phyloP scores from a whole-genome alignment of 2,888 invertebrate genomes.

The Eremobia ochroleuca region DNA sequence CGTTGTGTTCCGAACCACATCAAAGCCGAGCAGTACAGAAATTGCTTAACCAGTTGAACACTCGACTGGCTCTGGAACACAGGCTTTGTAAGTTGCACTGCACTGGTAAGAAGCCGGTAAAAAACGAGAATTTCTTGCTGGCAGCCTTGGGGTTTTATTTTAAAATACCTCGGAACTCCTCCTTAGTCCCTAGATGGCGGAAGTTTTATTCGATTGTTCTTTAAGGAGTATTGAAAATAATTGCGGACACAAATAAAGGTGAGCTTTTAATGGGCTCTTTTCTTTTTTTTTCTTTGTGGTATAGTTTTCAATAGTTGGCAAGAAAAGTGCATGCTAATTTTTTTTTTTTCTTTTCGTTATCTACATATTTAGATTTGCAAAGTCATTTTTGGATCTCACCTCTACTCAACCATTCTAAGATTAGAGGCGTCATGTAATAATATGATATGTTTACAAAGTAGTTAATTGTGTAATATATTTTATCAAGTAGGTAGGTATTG shows the following conservation, averaged over 20 bases:
- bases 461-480: not conserved
- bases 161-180: slow-evolving; percentile 41
- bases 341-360: not conserved
- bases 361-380: not conserved
- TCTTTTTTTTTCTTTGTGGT: not conserved
- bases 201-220: slow-evolving; percentile 52
- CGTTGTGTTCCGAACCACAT: slow-evolving; percentile 35
- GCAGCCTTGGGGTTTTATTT: slow-evolving; percentile 42
- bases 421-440: not conserved
- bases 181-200: slow-evolving; percentile 1
- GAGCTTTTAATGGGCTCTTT: not conserved
- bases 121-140: slow-evolving; percentile 34
- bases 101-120: slow-evolving; percentile 40
- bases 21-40: slow-evolving; percentile 43
- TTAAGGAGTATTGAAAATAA: slow-evolving; percentile 31
- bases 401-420: not conserved
- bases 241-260: slow-evolving; percentile 20
- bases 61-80: slow-evolving; percentile 28
- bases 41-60: slow-evolving; percentile 54
- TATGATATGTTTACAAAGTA: not conserved
- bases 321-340: not conserved
- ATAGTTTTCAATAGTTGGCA: not conserved
- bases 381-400: not conserved
- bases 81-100: slow-evolving; percentile 47
- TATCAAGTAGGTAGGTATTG: not conserved